Base-by-base conservation (phyloP, 64 coral and sea anemone species). In the Stichodactyla helianthus region DNA sequence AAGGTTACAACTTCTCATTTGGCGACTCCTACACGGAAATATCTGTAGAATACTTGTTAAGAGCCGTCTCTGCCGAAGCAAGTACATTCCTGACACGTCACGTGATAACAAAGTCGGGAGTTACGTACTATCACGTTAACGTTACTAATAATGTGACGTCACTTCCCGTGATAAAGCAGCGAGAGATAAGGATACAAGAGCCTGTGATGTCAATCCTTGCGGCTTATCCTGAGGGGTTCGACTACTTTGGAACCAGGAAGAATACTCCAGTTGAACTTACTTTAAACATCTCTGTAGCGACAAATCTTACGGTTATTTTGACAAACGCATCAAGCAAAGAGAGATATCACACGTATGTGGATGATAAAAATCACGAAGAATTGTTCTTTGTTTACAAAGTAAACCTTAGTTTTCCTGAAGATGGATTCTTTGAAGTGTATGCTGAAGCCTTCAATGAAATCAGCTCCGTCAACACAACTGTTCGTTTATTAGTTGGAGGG, bases 381-480 rank as follows among this genome's bases (percentile, higher is more conserved):
- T 6, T 25, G 6, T 86, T 14, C 23, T 59, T 87, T 28, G 22
- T 86, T 5, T 54, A 62, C 59, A 63, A 22, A 19, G 23, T 86
- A 0, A 91, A 91, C 27, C 74, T 63, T 5, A 86, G 55, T 10
- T 91, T 91, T 28, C 50, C 20, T 13, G 31, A 25, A 10, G 51
- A 54, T 18, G 89, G 89, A 35, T 27, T 55, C 15, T 68, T 57
- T 79, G 27, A 87, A 11, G 17, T 95, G 83, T 83, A 88, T 23
- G 88, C 86, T 13, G 90, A 95, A 79, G 94, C 91, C 50, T 77
- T 35, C 18, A 95, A 95, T 61, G 85, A 87, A 27, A 83, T 95
- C 5, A 95, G 94, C 88, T 86, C 71, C 5, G 17, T 85, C 8
- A 93, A 95, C 50, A 27, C 64, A 10, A 90, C 87, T 17, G 18